A percentile compares a stretch with the other conserved stretches of the same genome.
phyloP scores from a whole-genome alignment of 64 coral and sea anemone genomes.

The Stichodactyla mertensii region DNA sequence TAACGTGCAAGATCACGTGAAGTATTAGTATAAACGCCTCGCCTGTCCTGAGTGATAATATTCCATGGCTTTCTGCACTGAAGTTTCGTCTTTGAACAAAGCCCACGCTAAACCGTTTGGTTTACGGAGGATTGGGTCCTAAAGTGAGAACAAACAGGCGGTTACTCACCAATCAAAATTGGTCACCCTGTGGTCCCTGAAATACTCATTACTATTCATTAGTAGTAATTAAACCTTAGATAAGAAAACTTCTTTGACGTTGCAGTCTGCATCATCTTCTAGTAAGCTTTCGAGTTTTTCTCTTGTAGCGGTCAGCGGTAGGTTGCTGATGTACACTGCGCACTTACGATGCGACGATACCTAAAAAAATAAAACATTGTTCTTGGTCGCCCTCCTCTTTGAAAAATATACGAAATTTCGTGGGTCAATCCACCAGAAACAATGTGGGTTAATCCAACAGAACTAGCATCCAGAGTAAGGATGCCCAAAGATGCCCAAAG shows the following conservation, averaged over 20 bases:
- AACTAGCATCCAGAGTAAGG: too few species aligned
- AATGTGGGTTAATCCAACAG: too few species aligned
- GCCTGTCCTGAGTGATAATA: constrained; percentile 70
- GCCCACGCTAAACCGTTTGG: constrained; percentile 77
- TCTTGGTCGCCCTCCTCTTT: too few species aligned
- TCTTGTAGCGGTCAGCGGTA: constrained; percentile 59
- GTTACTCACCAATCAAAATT: not conserved
- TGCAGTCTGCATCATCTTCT: constrained; percentile 68
- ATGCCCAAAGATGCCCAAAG: too few species aligned
- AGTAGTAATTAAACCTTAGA: constrained; percentile 37
- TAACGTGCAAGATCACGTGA: too few species aligned
- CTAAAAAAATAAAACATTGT: not conserved
- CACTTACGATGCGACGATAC: constrained; percentile 28
- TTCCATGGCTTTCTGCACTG: constrained; percentile 41
- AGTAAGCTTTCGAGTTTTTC: constrained; percentile 66
- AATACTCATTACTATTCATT: not conserved
- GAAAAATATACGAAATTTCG: too few species aligned
- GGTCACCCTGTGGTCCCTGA: not conserved
- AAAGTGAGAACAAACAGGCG: not conserved
- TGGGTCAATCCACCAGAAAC: too few species aligned
- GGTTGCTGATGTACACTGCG: constrained; percentile 58
- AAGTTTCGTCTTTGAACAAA: constrained; percentile 46
- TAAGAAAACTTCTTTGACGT: constrained; percentile 57
- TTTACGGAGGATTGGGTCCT: constrained; percentile 73
- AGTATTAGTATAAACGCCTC: not conserved